Conservation (phyloP, 2,797 vertebrate species). For the Pangasius larnaudii region DNA sequence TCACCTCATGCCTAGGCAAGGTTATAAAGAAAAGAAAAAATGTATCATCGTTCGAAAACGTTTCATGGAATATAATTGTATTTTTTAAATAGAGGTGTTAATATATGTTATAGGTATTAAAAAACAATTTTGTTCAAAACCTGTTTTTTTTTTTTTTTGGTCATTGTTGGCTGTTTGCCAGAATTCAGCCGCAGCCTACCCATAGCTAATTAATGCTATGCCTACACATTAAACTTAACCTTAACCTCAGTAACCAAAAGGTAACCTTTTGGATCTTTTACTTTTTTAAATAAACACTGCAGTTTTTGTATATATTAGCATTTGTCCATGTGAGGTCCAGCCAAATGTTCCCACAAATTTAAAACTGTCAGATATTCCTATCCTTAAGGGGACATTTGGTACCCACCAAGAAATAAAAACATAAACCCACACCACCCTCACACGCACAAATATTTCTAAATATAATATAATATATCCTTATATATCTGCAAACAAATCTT, state of each 20-base stretch:
- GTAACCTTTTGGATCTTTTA: neutral
- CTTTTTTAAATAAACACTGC: neutral
- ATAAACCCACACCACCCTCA: slow-evolving; percentile 50
- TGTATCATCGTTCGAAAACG: neutral
- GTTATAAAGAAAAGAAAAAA: neutral
- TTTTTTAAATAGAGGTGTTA: neutral
- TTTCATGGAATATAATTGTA: neutral
- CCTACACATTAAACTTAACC: neutral
- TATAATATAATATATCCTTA: neutral
- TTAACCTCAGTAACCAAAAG: neutral
- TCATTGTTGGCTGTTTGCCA: neutral
- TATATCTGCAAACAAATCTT: slow-evolving; percentile 48
- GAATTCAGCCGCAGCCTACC: neutral
- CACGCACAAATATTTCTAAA: neutral
- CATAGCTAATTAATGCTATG: neutral
- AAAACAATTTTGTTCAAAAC: neutral
- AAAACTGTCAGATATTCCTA: neutral
- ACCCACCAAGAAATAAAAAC: slow-evolving; percentile 28
- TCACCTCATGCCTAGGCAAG: neutral
- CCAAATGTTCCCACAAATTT: slow-evolving; percentile 3
- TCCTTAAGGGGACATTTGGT: neutral
- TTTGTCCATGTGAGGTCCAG: neutral
- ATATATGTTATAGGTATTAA: neutral
- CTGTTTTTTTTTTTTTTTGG: neutral
- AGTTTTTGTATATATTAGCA: slow-evolving; percentile 4